Conservation (phyloP, 2,888 invertebrate genomes). For the Arrhopalites spinosus region DNA sequence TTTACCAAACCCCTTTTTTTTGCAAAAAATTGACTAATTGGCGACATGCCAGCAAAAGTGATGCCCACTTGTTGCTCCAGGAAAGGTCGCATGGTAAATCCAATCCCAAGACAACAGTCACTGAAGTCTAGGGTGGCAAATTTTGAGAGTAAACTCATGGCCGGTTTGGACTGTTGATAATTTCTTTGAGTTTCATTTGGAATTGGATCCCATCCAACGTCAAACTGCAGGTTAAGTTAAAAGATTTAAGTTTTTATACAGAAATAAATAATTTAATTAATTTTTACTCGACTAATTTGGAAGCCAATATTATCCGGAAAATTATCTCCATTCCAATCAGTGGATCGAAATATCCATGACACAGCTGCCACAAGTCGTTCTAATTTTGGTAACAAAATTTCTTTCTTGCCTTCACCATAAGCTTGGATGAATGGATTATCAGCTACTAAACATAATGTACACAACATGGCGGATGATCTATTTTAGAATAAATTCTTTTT, state of each 20-base stretch:
- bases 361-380: neutral
- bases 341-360: conserved; percentile 10
- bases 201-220: conserved; percentile 37
- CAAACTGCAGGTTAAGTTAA: conserved; percentile 36
- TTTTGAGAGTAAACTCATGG: conserved; percentile 24
- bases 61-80: conserved; percentile 35
- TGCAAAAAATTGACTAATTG: neutral
- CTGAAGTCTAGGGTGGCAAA: conserved; percentile 36
- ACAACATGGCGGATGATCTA: conserved; percentile 12
- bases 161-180: conserved; percentile 34
- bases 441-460: neutral
- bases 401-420: neutral
- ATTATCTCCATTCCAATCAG: conserved; percentile 21
- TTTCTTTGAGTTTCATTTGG: conserved; percentile 24
- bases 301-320: conserved; percentile 24
- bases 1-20: too few species aligned
- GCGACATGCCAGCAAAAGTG: conserved; percentile 38
- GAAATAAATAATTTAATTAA: neutral
- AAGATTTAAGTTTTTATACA: neutral
- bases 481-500: too few species aligned
- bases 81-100: conserved; percentile 40
- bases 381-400: neutral
- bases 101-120: conserved; percentile 40
- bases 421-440: neutral
- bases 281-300: neutral